phyloP scores from a whole-genome alignment of 2,888 invertebrate species.

The Platycnemis pennipes region DNA sequence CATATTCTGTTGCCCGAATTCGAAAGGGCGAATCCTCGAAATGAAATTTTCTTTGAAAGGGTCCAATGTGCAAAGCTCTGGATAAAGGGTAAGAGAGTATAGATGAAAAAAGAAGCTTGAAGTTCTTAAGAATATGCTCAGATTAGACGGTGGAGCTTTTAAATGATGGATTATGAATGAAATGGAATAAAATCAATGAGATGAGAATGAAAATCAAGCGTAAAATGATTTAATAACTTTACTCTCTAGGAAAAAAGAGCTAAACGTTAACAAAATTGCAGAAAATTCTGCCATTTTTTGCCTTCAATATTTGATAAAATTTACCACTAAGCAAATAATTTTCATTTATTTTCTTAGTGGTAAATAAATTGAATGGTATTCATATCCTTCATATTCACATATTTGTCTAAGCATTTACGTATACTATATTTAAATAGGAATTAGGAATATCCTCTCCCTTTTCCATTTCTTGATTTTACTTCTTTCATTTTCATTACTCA shows the following conservation, averaged over 20 bases:
- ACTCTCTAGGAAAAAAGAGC: neutral
- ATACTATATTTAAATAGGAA: no score
- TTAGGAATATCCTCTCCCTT: no score
- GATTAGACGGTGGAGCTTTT: neutral
- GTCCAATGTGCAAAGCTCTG: neutral
- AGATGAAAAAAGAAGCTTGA: neutral
- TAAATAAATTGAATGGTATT: no score
- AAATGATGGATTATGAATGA: neutral
- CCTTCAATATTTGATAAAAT: no score
- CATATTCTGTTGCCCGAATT: neutral
- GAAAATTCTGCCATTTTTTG: neutral
- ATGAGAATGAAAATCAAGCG: neutral
- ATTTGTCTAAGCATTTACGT: no score
- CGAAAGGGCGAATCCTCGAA: neutral
- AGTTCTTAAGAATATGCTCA: neutral
- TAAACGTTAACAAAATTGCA: no score
- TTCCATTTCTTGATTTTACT: no score
- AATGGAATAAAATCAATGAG: neutral
- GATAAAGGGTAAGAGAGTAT: neutral
- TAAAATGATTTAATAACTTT: neutral
- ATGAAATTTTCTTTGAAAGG: conserved; percentile 28
- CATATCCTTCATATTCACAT: no score
- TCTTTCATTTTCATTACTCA: no score
- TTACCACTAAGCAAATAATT: no score
- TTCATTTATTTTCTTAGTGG: no score